phyloP scores from a whole-genome alignment of 2,113 vertebrate genomes.

The Dendrocopos noguchii region DNA sequence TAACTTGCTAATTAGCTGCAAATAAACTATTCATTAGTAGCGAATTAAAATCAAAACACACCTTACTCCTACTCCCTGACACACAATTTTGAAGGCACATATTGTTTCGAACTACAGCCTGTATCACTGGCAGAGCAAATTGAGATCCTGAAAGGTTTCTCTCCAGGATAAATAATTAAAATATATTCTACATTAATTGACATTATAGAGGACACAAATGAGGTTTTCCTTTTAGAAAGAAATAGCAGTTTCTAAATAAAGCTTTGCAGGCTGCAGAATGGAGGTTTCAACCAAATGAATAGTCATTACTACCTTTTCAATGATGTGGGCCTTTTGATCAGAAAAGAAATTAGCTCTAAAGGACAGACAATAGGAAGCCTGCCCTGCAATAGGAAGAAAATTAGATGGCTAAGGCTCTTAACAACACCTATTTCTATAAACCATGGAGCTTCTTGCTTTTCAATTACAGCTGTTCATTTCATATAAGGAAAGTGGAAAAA shows the following conservation, averaged over 20 bases:
- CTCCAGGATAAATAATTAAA: slow-evolving; percentile 84
- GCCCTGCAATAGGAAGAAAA: slow-evolving; percentile 86
- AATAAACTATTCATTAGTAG: slow-evolving; percentile 80
- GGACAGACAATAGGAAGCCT: slow-evolving; percentile 84
- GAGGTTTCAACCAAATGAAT: slow-evolving; percentile 83
- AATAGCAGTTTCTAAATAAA: slow-evolving; percentile 85
- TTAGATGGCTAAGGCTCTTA: slow-evolving; percentile 82
- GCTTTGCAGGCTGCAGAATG: slow-evolving; percentile 77
- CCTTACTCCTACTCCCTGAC: slow-evolving; percentile 47
- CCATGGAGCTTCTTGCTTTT: slow-evolving; percentile 82
- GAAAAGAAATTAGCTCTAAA: slow-evolving; percentile 85
- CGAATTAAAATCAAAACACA: slow-evolving; percentile 76
- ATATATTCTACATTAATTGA: slow-evolving; percentile 85
- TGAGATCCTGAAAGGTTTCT: slow-evolving; percentile 83
- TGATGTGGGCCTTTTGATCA: slow-evolving; percentile 85
- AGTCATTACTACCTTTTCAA: slow-evolving; percentile 88
- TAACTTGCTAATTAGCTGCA: slow-evolving; percentile 78
- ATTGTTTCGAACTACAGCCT: slow-evolving; percentile 68
- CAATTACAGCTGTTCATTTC: slow-evolving; percentile 87
- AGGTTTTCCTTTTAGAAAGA: slow-evolving; percentile 82
- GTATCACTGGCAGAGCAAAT: slow-evolving; percentile 75
- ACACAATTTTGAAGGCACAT: slow-evolving; percentile 64
- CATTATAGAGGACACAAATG: slow-evolving; percentile 85
- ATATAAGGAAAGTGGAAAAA: slow-evolving; percentile 78
- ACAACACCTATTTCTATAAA: slow-evolving; percentile 87